Evolutionary conservation across 35 echinoderm and acorn worm species (phyloP).

Genomic region (Apostichopus japonicus): DNA sequence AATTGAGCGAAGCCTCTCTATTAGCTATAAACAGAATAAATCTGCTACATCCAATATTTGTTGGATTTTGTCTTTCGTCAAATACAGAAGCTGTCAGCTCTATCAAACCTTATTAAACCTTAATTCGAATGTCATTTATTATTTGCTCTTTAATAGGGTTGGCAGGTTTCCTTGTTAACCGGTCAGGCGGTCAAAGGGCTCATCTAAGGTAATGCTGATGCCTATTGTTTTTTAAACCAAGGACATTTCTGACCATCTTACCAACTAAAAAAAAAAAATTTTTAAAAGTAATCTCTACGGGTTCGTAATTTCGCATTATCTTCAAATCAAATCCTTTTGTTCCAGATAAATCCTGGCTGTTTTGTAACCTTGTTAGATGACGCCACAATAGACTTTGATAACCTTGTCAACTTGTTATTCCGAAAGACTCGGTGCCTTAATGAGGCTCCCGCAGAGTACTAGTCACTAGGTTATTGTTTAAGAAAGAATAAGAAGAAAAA

Average conservation of each 20-base stretch:
- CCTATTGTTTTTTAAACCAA: neutral
- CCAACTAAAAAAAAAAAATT: neutral
- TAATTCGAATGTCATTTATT: neutral
- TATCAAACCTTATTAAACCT: neutral
- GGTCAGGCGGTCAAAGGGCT: neutral
- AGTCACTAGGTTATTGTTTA: neutral
- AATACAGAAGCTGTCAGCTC: neutral
- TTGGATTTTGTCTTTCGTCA: too few species aligned
- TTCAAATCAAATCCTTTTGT: conserved; percentile 38
- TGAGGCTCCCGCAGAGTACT: neutral
- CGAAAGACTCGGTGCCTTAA: neutral
- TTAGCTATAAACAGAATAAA: too few species aligned
- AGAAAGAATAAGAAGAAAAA: neutral
- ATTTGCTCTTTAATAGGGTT: neutral
- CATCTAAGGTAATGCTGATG: neutral
- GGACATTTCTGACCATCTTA: neutral
- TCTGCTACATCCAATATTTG: too few species aligned
- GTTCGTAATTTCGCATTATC: conserved; percentile 11
- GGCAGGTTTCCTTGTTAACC: neutral
- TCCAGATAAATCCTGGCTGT: neutral
- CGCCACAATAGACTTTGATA: neutral
- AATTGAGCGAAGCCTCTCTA: too few species aligned
- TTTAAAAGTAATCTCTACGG: neutral
- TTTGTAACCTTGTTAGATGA: neutral
- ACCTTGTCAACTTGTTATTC: neutral